Percentiles rank a stretch among this genome's conserved stretches.
These are phyloP conservation scores for Drosophila ambigua DNA, from an alignment of 1,140 invertebrate species.

Conservation along the genomic window DNA sequence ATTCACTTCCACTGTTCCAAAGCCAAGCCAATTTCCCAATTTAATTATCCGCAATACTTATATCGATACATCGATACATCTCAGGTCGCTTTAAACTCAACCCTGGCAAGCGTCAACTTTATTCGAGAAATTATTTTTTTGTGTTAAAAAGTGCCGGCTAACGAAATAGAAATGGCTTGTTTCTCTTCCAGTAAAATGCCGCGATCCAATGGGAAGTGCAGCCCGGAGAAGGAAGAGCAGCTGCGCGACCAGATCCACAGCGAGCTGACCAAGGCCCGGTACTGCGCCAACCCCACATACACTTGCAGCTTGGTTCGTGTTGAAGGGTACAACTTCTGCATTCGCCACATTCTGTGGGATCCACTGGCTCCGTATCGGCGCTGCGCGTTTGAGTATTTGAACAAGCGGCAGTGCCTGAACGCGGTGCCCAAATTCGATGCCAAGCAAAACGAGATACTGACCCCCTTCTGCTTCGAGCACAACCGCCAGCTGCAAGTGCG, in stretches of 20 bases:
- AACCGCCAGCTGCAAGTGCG: constrained; percentile 66
- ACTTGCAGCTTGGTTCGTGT: constrained; percentile 86
- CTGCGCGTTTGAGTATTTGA: constrained; percentile 89
- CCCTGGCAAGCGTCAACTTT: no score
- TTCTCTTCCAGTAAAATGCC: constrained; percentile 57
- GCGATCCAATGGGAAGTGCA: constrained; percentile 40
- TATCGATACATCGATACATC: no score
- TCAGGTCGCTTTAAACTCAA: no score
- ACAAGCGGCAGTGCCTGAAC: constrained; percentile 89
- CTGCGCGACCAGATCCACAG: constrained; percentile 70
- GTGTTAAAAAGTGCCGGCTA: not conserved
- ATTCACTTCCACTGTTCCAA: no score
- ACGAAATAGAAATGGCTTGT: constrained; percentile 24
- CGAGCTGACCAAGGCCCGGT: constrained; percentile 66
- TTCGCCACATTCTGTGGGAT: constrained; percentile 92
- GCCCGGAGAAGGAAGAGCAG: constrained; percentile 67
- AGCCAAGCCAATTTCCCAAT: no score
- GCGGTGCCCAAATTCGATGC: constrained; percentile 88
- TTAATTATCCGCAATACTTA: no score
- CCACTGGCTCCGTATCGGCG: constrained; percentile 91
- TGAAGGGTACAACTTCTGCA: constrained; percentile 89
- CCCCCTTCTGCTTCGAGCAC: constrained; percentile 74
- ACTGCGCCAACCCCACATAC: constrained; percentile 82
- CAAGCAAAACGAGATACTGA: constrained; percentile 70
- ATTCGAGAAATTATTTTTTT: not conserved